Conservation (phyloP, 2,113 vertebrate species). For the Micromys minutus region DNA sequence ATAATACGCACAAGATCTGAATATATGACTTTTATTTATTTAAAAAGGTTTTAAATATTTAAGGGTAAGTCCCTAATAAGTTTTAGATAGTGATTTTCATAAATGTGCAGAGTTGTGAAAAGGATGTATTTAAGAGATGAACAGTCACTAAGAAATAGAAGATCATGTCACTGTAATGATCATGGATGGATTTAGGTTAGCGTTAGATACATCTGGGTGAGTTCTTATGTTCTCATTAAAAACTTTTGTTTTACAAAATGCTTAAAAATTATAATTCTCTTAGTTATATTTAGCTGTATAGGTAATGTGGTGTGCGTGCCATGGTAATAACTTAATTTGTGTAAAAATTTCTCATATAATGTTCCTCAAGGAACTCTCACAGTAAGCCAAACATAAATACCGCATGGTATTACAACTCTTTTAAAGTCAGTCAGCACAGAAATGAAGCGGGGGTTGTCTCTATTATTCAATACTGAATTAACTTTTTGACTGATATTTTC, state of each 20-base stretch:
- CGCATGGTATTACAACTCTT: not conserved
- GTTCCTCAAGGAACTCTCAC: not conserved
- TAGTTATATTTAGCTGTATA: not conserved
- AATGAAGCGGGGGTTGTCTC: not conserved
- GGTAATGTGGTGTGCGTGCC: not conserved
- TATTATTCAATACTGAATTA: constrained; percentile 1
- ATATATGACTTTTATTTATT: not conserved
- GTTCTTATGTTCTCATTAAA: not conserved
- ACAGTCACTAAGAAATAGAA: not conserved
- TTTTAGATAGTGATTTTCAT: not conserved
- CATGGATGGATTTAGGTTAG: not conserved
- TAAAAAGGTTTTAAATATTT: not conserved
- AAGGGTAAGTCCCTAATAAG: not conserved
- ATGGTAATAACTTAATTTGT: constrained; percentile 12
- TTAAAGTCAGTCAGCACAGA: not conserved
- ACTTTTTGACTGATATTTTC: not conserved
- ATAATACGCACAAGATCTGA: not conserved
- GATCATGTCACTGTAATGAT: not conserved
- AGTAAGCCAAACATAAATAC: not conserved
- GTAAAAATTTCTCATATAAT: not conserved
- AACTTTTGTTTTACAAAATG: not conserved
- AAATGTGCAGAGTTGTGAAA: not conserved
- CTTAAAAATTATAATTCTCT: not conserved
- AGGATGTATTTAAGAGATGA: not conserved
- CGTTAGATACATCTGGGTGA: not conserved